Percentiles rank a stretch among this genome's conserved stretches.
phyloP scores from a whole-genome alignment of 2,888 invertebrate genomes.

The Lydus trimaculatus region DNA sequence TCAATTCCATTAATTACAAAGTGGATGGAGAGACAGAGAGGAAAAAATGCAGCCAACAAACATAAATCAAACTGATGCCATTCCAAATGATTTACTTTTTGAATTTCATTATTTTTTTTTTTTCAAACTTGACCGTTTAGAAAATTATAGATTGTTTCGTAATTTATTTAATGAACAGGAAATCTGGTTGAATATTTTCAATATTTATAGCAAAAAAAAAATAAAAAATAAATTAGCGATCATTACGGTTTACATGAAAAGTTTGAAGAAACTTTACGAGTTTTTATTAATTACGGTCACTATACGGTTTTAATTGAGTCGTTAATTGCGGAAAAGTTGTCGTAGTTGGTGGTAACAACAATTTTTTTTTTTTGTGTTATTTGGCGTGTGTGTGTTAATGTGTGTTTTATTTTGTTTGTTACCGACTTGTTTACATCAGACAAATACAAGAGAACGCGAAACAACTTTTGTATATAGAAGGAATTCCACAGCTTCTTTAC shows the following conservation, averaged over 20 bases:
- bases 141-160: conserved; percentile 14
- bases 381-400: background rate
- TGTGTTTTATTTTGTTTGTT: background rate
- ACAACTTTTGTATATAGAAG: conserved; percentile 17
- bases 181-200: conserved; percentile 3
- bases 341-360: background rate
- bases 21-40: background rate
- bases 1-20: background rate
- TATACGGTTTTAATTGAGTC: conserved; percentile 28
- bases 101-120: conserved; percentile 1
- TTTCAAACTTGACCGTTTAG: background rate
- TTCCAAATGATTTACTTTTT: conserved; percentile 1
- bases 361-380: background rate
- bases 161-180: conserved; percentile 5
- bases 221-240: conserved; percentile 28
- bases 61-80: conserved; percentile 2
- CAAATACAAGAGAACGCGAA: conserved; percentile 17
- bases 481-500: conserved; percentile 22
- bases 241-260: conserved; percentile 24
- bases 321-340: conserved; percentile 30
- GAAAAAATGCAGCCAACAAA: background rate
- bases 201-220: conserved; percentile 8
- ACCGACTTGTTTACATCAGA: conserved; percentile 27
- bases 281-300: conserved; percentile 22
- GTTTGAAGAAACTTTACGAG: conserved; percentile 14